These are phyloP conservation scores for Sphaeramia orbicularis DNA, from an alignment of 2,797 vertebrate genomes.

Conservation along the genomic window DNA sequence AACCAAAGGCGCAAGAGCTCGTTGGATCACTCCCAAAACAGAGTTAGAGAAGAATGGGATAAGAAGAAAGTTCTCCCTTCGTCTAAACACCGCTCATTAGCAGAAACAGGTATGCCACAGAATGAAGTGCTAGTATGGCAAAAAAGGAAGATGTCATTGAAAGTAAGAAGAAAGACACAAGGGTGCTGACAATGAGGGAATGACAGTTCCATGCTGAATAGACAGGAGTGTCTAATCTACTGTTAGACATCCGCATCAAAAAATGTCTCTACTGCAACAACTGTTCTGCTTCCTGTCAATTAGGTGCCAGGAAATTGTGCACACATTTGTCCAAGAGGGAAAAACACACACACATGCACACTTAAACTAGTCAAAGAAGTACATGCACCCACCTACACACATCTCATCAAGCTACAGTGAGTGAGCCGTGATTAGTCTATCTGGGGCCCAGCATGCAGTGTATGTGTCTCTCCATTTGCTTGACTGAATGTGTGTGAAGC, in stretches of 20 bases:
- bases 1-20: slow-evolving; percentile 67
- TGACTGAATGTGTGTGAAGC: slow-evolving; percentile 25
- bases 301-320: slow-evolving; percentile 69
- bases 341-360: slow-evolving; percentile 20
- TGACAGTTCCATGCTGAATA: slow-evolving; percentile 69
- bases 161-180: slow-evolving; percentile 48
- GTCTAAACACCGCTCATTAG: slow-evolving; percentile 77
- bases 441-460: slow-evolving; percentile 51
- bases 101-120: slow-evolving; percentile 47
- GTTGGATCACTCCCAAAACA: slow-evolving; percentile 66
- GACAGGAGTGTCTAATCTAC: slow-evolving; percentile 70
- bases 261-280: slow-evolving; percentile 59
- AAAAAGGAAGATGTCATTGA: slow-evolving; percentile 30
- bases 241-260: slow-evolving; percentile 67
- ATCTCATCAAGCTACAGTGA: slow-evolving; percentile 70
- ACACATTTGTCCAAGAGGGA: slow-evolving; percentile 67
- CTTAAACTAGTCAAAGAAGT: slow-evolving; percentile 26
- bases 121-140: slow-evolving; percentile 27
- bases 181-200: slow-evolving; percentile 68
- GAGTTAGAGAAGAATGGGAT: slow-evolving; percentile 47
- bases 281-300: slow-evolving; percentile 77
- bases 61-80: slow-evolving; percentile 53
- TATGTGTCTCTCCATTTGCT: slow-evolving; percentile 36
- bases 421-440: slow-evolving; percentile 65
- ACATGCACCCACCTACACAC: slow-evolving; percentile 51